These are phyloP conservation scores for Melanotaenia nigrans DNA, from an alignment of 2,797 vertebrate species.

Conservation along the genomic window DNA sequence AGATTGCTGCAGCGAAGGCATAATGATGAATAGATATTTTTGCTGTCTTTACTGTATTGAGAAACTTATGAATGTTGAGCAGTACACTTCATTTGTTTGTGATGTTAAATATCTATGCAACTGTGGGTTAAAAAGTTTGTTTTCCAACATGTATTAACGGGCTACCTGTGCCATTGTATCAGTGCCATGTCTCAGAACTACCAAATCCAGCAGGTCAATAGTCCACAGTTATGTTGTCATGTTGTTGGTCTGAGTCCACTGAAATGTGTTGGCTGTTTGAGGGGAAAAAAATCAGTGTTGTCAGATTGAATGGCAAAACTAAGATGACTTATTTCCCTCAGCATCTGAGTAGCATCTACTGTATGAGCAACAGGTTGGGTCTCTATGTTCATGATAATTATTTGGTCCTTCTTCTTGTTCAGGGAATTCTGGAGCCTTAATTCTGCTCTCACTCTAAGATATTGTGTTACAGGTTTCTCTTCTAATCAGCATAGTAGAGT, in stretches of 20 bases:
- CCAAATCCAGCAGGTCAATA: conserved; percentile 53
- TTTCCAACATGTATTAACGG: conserved; percentile 37
- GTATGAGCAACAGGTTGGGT: conserved; percentile 56
- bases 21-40: conserved; percentile 33
- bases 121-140: conserved; percentile 51
- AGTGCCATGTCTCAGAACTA: conserved; percentile 68
- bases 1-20: conserved; percentile 29
- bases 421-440: conserved; percentile 74
- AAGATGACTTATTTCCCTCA: conserved; percentile 43
- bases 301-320: conserved; percentile 29
- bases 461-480: conserved; percentile 52
- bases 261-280: conserved; percentile 43
- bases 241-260: conserved; percentile 60
- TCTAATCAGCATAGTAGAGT: conserved; percentile 56
- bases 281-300: conserved; percentile 34
- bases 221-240: conserved; percentile 45
- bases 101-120: conserved; percentile 54
- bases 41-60: conserved; percentile 65
- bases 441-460: conserved; percentile 60
- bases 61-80: conserved; percentile 66
- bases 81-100: conserved; percentile 35
- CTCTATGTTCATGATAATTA: conserved; percentile 35
- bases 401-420: conserved; percentile 67
- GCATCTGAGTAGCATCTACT: conserved; percentile 67
- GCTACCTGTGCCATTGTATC: conserved; percentile 47